Base-by-base conservation (phyloP, 2,113 vertebrate genomes). In the Myocastor coypus region DNA sequence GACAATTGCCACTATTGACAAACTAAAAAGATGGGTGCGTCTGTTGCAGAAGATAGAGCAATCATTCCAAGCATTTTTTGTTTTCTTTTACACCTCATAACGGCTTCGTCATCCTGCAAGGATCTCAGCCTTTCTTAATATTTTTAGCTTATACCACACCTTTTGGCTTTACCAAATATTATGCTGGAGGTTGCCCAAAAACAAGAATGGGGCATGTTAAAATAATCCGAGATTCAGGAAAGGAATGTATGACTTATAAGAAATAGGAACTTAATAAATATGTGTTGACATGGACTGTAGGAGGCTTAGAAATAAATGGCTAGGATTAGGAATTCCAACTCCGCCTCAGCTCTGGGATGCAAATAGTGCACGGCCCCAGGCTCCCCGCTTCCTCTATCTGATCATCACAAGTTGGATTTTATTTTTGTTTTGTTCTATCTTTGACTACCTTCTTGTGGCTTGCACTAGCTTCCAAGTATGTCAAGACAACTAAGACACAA, bases 221-320 rank as follows among this genome's bases (percentile, higher is more conserved):
- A 96, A 87, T 96, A 96, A 96, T 87, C 37, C 64, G 87, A 46
- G 22, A 94, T 89, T 89, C 34, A 37, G 68, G 32, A 94, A 97
- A 92, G 83, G 80, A 96, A 86, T 83, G 50, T 89, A 59, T 50
- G 46, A 87, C 55, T 93, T 84, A 46, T 10, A 75, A 82, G 84
- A 94, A 91, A n/a, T 75, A 50, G 10, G 20, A 73, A 30, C 34
- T 95, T 91, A 83, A 91, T 91, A 87, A 91, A 46, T 95, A 92
- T 34, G 85, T 96, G 57, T 89, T 96, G 86, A 94, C 69, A 87
- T 59, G 69, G 50, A 12, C 20, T 20, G 32, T 80, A 83, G n/a
- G 5, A 68, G 9, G 17, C 7, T 64, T 28, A 83, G 57, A 91
- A 94, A 84, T 89, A 68, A 30, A 11, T 81, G 40, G 55, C 50